Evolutionary conservation across 2,113 vertebrate species (phyloP), one percentile per base, ranked within the genome.

Genomic region (Pimephales promelas): DNA sequence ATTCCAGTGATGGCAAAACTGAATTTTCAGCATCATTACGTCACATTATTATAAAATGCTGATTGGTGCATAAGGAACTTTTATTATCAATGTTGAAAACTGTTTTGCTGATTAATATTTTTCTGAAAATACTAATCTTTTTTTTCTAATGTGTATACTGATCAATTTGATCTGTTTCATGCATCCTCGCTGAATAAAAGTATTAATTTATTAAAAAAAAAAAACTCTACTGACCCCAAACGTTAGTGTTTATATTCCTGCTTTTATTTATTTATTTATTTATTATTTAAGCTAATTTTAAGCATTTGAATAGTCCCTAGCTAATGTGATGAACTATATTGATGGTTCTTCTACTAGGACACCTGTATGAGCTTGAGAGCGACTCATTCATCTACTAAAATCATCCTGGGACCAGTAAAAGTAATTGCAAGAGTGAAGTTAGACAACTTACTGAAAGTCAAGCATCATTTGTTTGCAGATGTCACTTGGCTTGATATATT

Each of bases 371-470:
- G 5, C 24, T 52, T 47, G 1, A 52, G 45, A 74, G 71, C 31
- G 71, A 52, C 71, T 74, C 71, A 52, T 74, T 49, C 14, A 52
- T 74, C 45, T 45, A 26, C 8, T 74, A 47, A 49, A 74, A 74
- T 49, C 71, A 74, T 3, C 9, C 52, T 18, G 45, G 71, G 71
- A 49, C 14, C 47, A 52, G 43, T 74, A 20, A 74, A 49, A 74
- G 71, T 74, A 28, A 74, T 74, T 71, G 24, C 68, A 31, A 28
- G 71, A 49, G 45, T 49, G 8, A 74, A 74, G 71, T 73, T 49
- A 28, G 71, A 10, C 43, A 28, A 26, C 71, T 73, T 45, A 73
- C 71, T 73, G 71, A 73, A 73, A 73, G 71, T 74, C 45, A 49
- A 31, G n/a, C 45, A 10, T 49, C 14, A 74, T 13, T 74, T 74